Evolutionary conservation across 2,888 invertebrate genomes (phyloP).

Genomic region (Drosophila robusta): DNA sequence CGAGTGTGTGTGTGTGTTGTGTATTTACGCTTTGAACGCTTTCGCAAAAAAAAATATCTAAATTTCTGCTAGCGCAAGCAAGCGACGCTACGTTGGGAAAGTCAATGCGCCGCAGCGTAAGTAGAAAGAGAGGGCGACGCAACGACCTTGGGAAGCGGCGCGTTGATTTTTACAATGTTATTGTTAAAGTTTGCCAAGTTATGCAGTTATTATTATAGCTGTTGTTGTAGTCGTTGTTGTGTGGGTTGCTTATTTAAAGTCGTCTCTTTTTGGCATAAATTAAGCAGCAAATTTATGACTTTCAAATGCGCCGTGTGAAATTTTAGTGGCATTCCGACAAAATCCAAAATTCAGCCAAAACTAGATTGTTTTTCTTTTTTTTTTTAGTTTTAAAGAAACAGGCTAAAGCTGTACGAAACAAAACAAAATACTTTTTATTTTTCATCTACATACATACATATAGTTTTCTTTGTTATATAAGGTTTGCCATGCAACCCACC

Average conservation of each 20-base stretch:
- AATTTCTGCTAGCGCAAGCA: conserved; percentile 51
- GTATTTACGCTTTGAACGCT: conserved; percentile 51
- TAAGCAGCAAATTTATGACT: conserved; percentile 68
- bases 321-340: conserved; percentile 31
- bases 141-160: conserved; percentile 59
- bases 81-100: conserved; percentile 49
- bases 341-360: conserved; percentile 1
- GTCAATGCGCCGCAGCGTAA: conserved; percentile 44
- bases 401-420: background rate
- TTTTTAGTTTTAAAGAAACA: background rate
- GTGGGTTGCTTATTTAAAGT: conserved; percentile 34
- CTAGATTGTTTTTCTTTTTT: background rate
- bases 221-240: conserved; percentile 18
- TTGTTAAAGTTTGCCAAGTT: conserved; percentile 71
- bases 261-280: conserved; percentile 59
- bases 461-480: background rate
- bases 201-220: conserved; percentile 59
- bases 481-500: background rate
- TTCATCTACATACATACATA: background rate
- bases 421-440: background rate
- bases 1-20: conserved; percentile 33
- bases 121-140: conserved; percentile 1
- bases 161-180: conserved; percentile 60
- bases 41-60: conserved; percentile 48
- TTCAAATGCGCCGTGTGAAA: conserved; percentile 67